Base-by-base conservation (phyloP, 2,888 invertebrate genomes). In the Siphlonurus alternatus region DNA sequence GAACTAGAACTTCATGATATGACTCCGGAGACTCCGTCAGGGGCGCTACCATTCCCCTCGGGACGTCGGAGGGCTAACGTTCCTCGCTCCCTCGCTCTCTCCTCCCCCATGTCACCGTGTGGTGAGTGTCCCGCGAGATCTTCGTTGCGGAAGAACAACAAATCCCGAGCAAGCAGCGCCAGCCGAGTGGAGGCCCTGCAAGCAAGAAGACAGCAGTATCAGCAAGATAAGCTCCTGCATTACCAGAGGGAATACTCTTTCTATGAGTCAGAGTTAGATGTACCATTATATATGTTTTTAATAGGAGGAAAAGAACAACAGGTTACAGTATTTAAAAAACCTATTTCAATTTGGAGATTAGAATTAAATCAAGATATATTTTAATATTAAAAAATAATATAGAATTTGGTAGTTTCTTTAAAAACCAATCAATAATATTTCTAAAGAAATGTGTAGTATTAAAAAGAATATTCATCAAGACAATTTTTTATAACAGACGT, bases 281-380 rank as follows among this genome's bases (percentile, higher is more conserved):
- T 81, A 53, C 80, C 81, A 0, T 73, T 84, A 54, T 84, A 82
- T 70, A 80, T 87, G 66, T 87, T 85, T 71, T 73, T 92, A 65
- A 81, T 89, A 66, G 91, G 91, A 0, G 92, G 92, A 0, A 84
- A 85, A 70, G 90, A 91, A 73, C 84, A 86, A 61, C 87, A 88
- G 70, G 83, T 86, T 2, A 88, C 88, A 19, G 81, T 86, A 64
- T 85, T 89, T 70, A 85, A 86, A 71, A 79, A 86, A 70, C 89
- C 89, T 10, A 81, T 90, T 53, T 87, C 89, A 15, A 80, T 90
- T 72, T 90, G 90, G 90, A 85, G 85, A 70, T 79, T 88, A 67
- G 82, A 87, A 69, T 74, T 88, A 64, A 77, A 76, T 70, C 76
- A 70, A 10, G 68, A 70, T 62, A 69, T 72, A 60, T 70, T 68